Evolutionary conservation across 2,888 invertebrate genomes (phyloP), one percentile per base, ranked within the genome.

Genomic region (Pseudoips prasinana): DNA sequence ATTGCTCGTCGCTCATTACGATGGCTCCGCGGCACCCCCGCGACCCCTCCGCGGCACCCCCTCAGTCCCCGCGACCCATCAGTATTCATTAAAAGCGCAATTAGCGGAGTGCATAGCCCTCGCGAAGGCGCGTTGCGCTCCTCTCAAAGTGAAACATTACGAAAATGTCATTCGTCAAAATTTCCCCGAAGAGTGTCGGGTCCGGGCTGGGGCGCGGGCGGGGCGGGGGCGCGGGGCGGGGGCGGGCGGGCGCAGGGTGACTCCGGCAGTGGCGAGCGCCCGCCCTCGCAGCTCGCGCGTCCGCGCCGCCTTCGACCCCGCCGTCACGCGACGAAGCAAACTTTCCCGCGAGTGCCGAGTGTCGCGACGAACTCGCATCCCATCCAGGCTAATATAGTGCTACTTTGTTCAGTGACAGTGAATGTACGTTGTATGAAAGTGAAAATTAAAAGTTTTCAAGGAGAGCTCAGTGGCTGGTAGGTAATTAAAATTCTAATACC

Each of bases 81-180:
- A 62, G 71, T 69, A 69, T 75, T 78, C 73, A 80, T 77, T 74
- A 75, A 70, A 73, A 73, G 75, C 64, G 71, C 76, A 80, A 80
- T 80, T 77, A 81, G 78, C 59, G 68, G 71, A 78, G 76, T 80
- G 81, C 79, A 78, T 57, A 46, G 42, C 49, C 54, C 44, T 44
- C 55, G 49, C 51, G 56, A 51, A 50, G 52, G 39, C 41, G 46
- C 46, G 40, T 40, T 43, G 58, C 52, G 55, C 46, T 64, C 43
- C 60, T 64, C 61, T 60, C 67, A 58, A 72, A 71, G 67, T 66
- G 68, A 66, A 66, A 72, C 74, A 67, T 74, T 73, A 71, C 73
- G 72, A 67, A 73, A 73, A 78, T 78, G 78, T 77, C 76, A 73
- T 78, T 78, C 80, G 77, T 79, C 80, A 78, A 75, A 76, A 76